phyloP scores from a whole-genome alignment of 2,888 invertebrate genomes.

The Himalopsyche kuldschensis region DNA sequence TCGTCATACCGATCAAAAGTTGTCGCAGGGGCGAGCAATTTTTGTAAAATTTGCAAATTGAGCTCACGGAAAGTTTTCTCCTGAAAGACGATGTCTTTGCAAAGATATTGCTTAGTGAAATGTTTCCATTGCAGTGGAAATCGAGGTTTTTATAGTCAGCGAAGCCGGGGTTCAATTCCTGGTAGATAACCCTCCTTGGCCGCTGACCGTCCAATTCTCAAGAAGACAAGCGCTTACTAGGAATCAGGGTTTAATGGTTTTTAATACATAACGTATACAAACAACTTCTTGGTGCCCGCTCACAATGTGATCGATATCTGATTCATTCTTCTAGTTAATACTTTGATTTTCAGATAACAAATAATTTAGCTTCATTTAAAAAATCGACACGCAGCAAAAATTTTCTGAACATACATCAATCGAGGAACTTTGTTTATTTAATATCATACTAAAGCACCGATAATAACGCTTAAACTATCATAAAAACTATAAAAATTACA shows the following conservation, averaged over 20 bases:
- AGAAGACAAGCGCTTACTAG: slow-evolving; percentile 38
- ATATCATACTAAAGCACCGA: too few species aligned
- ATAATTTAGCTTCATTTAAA: neutral
- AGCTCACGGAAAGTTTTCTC: neutral
- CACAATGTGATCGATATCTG: neutral
- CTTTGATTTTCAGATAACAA: neutral
- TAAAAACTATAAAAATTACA: too few species aligned
- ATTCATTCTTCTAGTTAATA: neutral
- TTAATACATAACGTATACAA: slow-evolving; percentile 22
- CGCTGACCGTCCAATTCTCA: slow-evolving; percentile 36
- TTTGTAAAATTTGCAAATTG: neutral
- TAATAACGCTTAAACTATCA: too few species aligned
- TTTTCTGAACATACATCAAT: neutral
- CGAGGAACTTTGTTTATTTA: too few species aligned
- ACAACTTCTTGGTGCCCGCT: slow-evolving; percentile 8
- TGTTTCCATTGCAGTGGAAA: slow-evolving; percentile 37
- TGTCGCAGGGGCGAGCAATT: neutral
- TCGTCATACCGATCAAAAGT: neutral
- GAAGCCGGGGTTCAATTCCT: slow-evolving; percentile 38
- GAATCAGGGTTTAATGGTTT: slow-evolving; percentile 39
- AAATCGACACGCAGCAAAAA: neutral
- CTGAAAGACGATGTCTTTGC: slow-evolving; percentile 36
- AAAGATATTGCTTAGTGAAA: slow-evolving; percentile 38
- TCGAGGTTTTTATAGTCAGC: slow-evolving; percentile 38
- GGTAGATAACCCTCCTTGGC: slow-evolving; percentile 38